Evolutionary conservation across 1,140 invertebrate genomes (phyloP).

Genomic region (Brachionus angularis): DNA sequence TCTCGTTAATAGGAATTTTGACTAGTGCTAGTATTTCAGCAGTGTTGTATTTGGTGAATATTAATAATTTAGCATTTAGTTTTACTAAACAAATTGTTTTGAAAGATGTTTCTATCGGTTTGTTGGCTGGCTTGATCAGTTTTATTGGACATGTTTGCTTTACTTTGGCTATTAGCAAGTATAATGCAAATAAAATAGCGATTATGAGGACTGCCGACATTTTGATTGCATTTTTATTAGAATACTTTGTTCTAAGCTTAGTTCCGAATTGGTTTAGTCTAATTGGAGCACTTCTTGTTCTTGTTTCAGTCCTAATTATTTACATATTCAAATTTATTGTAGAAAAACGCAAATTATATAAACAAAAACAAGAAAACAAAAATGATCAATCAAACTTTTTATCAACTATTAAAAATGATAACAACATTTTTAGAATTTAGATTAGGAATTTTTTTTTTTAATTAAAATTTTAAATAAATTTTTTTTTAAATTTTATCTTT

Average conservation of each 20-base stretch:
- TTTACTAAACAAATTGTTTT: slow-evolving; percentile 27
- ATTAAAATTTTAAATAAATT: background rate
- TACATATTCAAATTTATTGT: slow-evolving; percentile 16
- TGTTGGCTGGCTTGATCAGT: slow-evolving; percentile 27
- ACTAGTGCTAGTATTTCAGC: background rate
- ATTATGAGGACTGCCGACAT: slow-evolving; percentile 32
- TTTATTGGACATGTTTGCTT: slow-evolving; percentile 39
- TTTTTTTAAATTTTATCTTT: background rate
- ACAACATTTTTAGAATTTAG: slow-evolving; percentile 35
- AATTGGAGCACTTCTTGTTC: slow-evolving; percentile 11
- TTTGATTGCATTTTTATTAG: slow-evolving; percentile 30
- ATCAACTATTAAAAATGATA: slow-evolving; percentile 33
- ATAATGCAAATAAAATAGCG: slow-evolving; percentile 32
- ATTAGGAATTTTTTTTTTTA: background rate
- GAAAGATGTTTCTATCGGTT: background rate
- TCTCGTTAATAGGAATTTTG: slow-evolving; percentile 32
- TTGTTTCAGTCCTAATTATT: background rate
- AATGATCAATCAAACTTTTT: background rate
- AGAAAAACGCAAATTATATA: no score
- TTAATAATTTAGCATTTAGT: slow-evolving; percentile 3
- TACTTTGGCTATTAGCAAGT: background rate
- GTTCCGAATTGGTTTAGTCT: slow-evolving; percentile 19
- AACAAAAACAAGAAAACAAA: background rate
- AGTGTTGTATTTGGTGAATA: background rate
- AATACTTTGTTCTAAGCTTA: slow-evolving; percentile 21